Percentiles rank a stretch among this genome's conserved stretches.
phyloP scores from a whole-genome alignment of 2,113 vertebrate genomes.

The Syngnathoides biaculeatus region DNA sequence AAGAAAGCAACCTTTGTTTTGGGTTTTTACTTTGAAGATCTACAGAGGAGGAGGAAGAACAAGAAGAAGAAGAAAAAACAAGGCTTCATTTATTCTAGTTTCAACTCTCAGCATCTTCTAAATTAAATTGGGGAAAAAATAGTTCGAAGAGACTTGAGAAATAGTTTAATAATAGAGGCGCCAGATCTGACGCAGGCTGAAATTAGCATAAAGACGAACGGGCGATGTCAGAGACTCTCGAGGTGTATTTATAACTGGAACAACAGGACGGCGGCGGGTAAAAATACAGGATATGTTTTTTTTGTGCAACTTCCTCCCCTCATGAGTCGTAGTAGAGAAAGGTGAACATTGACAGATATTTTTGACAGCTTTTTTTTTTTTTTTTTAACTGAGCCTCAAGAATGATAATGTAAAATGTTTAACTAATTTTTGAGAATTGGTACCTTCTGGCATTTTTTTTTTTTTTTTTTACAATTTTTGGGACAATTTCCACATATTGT shows the following conservation, averaged over 20 bases:
- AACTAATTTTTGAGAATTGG: no score
- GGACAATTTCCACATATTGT: no score
- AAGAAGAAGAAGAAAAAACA: conserved; percentile 61
- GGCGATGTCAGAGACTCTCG: conserved; percentile 59
- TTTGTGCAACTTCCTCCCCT: conserved; percentile 51
- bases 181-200: conserved; percentile 65
- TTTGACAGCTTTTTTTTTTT: conserved; percentile 40
- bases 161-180: conserved; percentile 66
- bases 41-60: conserved; percentile 55
- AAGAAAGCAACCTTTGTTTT: conserved; percentile 80
- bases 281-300: conserved; percentile 65
- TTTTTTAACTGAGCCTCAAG: no score
- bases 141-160: conserved; percentile 59
- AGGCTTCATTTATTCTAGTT: conserved; percentile 79
- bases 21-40: conserved; percentile 77
- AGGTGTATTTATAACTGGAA: conserved; percentile 72
- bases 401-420: no score
- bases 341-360: conserved; percentile 66
- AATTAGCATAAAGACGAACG: conserved; percentile 71
- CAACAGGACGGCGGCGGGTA: conserved; percentile 44
- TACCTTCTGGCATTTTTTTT: no score
- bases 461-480: no score
- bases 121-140: conserved; percentile 43
- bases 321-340: conserved; percentile 23
- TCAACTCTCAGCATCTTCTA: conserved; percentile 64